phyloP scores from a whole-genome alignment of 2,113 vertebrate species.

The Procavia capensis region DNA sequence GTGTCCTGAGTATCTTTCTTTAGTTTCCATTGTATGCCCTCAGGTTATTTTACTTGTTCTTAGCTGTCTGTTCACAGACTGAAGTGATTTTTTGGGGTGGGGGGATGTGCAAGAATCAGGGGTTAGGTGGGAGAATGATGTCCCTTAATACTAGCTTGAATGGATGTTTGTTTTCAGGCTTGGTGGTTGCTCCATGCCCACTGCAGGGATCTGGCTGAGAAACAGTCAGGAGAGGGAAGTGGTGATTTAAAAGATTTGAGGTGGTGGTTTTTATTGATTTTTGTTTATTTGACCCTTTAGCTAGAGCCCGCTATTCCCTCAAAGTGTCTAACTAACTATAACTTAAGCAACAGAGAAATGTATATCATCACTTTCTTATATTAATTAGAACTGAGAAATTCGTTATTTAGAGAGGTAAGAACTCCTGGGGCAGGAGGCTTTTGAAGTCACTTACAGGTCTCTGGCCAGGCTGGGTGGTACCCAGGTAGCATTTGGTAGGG shows the following conservation, averaged over 20 bases:
- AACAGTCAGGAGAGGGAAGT: neutral
- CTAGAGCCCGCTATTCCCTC: slow-evolving; percentile 84
- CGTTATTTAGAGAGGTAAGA: slow-evolving; percentile 79
- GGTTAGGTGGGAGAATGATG: neutral
- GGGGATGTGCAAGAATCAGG: neutral
- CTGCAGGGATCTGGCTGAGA: neutral
- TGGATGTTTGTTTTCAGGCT: neutral
- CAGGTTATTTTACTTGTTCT: slow-evolving; percentile 12
- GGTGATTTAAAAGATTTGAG: slow-evolving; percentile 73
- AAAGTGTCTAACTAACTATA: slow-evolving; percentile 71
- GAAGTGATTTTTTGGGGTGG: neutral
- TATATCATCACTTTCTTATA: slow-evolving; percentile 64
- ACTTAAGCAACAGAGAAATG: slow-evolving; percentile 81
- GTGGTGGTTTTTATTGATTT: slow-evolving; percentile 79
- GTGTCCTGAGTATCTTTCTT: neutral
- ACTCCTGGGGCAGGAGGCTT: slow-evolving; percentile 32
- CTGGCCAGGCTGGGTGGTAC: neutral
- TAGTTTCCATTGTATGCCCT: neutral
- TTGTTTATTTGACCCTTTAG: slow-evolving; percentile 84
- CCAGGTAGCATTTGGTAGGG: neutral
- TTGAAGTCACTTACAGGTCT: neutral
- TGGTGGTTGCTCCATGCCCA: neutral
- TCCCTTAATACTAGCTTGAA: neutral
- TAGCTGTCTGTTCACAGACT: neutral
- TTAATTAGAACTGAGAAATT: slow-evolving; percentile 75